Conservation (phyloP, 2,797 vertebrate genomes). For the Notolepis coatsorum region DNA sequence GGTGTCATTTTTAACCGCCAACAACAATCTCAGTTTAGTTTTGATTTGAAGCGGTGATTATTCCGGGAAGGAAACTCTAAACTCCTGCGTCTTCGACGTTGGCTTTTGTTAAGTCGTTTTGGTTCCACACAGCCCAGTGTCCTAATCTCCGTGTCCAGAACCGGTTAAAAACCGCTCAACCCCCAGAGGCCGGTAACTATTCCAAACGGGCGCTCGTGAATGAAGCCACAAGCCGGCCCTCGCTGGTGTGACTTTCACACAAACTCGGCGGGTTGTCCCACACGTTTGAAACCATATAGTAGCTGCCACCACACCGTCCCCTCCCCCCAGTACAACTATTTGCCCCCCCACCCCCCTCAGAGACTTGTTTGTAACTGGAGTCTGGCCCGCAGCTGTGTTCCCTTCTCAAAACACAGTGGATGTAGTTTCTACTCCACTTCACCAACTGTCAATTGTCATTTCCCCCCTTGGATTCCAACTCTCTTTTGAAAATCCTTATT, state of each 20-base stretch:
- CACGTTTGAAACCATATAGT: slow-evolving; percentile 42
- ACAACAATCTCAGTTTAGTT: no score
- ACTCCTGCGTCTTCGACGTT: background rate
- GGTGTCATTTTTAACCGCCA: no score
- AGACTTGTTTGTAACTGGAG: slow-evolving; percentile 54
- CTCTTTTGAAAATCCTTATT: slow-evolving; percentile 9
- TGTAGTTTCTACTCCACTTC: slow-evolving; percentile 53
- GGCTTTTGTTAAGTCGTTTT: background rate
- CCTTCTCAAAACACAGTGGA: slow-evolving; percentile 41
- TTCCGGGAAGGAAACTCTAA: background rate
- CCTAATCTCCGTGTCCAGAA: background rate
- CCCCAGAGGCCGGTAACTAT: no score
- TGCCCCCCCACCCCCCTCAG: background rate
- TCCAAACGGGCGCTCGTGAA: no score
- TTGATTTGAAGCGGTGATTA: background rate
- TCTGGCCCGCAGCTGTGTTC: slow-evolving; percentile 67
- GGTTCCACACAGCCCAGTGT: background rate
- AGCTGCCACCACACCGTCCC: no score
- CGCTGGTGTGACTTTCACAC: slow-evolving; percentile 5
- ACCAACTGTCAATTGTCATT: slow-evolving; percentile 62
- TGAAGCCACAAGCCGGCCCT: background rate
- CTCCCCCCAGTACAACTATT: no score
- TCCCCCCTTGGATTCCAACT: slow-evolving; percentile 34
- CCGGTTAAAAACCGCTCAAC: background rate
- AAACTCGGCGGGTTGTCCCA: slow-evolving; percentile 16